Percentiles rank a stretch among this genome's conserved stretches.
phyloP scores from a whole-genome alignment of 1,140 invertebrate genomes.

The Ips nitidus region DNA sequence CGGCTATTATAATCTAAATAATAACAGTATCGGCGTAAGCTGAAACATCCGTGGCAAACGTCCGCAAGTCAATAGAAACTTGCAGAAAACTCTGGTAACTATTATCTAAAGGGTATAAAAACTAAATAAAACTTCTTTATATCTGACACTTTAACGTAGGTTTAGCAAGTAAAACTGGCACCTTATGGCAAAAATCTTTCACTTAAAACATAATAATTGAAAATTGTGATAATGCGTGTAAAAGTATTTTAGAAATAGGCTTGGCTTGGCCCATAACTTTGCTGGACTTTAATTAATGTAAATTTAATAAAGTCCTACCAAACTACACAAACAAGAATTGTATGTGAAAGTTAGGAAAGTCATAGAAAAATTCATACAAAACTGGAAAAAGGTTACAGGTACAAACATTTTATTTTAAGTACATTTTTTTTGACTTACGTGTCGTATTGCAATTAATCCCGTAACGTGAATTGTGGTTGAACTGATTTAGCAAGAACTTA shows the following conservation, averaged over 20 bases:
- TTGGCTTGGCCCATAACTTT: too few relatives aligned
- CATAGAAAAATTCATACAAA: slow-evolving; percentile 29
- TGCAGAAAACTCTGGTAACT: slow-evolving; percentile 41
- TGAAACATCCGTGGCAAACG: slow-evolving; percentile 27
- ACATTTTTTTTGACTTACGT: slow-evolving; percentile 28
- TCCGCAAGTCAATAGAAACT: slow-evolving; percentile 36
- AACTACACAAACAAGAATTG: neutral
- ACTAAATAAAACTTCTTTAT: slow-evolving; percentile 30
- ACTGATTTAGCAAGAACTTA: neutral
- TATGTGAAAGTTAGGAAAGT: slow-evolving; percentile 19
- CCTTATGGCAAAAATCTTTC: slow-evolving; percentile 45
- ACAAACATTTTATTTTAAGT: slow-evolving; percentile 36
- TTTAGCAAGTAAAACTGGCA: slow-evolving; percentile 47
- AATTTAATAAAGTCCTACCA: neutral
- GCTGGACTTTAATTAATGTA: too few relatives aligned
- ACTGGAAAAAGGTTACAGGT: slow-evolving; percentile 32
- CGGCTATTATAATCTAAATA: slow-evolving; percentile 12
- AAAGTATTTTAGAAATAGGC: too few relatives aligned
- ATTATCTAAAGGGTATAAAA: slow-evolving; percentile 40
- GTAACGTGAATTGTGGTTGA: neutral
- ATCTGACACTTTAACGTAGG: slow-evolving; percentile 22
- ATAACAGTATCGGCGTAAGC: slow-evolving; percentile 31
- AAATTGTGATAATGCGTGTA: too few relatives aligned
- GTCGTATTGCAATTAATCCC: slow-evolving; percentile 32
- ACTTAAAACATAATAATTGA: neutral